Evolutionary conservation across 2,888 invertebrate genomes (phyloP), one percentile per base, ranked within the genome.

Genomic region (Fabriciana adippe): DNA sequence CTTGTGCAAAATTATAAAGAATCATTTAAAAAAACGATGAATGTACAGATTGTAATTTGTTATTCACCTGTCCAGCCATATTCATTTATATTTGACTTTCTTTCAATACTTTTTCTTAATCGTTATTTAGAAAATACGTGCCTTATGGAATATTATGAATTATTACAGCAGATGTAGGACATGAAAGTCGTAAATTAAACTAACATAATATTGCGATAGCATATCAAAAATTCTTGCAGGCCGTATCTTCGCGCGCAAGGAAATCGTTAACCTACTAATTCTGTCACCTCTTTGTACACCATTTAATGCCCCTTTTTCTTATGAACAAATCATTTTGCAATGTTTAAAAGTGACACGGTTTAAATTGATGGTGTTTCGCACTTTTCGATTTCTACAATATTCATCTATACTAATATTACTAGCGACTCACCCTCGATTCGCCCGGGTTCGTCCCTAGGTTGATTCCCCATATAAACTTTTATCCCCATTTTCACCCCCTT

Each of bases 201-300:
- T 68, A 69, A 74, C 74, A 76, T 77, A 82, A 83, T 81, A 85
- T 83, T 62, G 76, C 77, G 89, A 89, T 89, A 89, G 88, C 70
- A 72, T 70, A 73, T 79, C 80, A 87, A 86, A 85, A 86, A 86
- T 84, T 78, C 79, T 77, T 73, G 72, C 70, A 72, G 88, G 87
- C 73, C 86, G 74, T 69, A 81, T 83, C 82, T 79, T 81, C 76
- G 76, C 79, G 78, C 72, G 78, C 75, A 75, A 83, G 82, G 81
- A 84, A 87, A 85, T 82, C 81, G 81, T 86, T 87, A 87, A 85
- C 87, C 87, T 80, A 84, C 78, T 82, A 85, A 81, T 83, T 76
- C 72, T 75, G 67, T 70, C 72, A 73, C 70, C 68, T 69, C 55
- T 65, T 67, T 64, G 66, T 59, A 68, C 51, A 26, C 63, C 66